Evolutionary conservation across 2,888 invertebrate genomes (phyloP).

Genomic region (Eustalomyia histrio): DNA sequence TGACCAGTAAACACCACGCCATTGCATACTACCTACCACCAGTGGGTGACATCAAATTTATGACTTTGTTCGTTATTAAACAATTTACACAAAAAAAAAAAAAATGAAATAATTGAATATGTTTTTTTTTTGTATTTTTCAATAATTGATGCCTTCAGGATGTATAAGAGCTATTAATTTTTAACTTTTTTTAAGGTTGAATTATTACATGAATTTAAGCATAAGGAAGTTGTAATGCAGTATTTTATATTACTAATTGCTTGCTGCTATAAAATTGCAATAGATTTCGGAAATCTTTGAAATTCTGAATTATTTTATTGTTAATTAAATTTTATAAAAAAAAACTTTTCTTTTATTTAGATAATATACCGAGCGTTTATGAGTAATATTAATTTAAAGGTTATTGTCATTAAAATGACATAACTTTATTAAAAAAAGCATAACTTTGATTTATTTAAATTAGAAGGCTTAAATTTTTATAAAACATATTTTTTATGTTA

Average conservation of each 20-base stretch:
- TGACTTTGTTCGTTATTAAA: slow-evolving; percentile 55
- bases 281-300: neutral
- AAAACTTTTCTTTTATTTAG: no score
- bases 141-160: slow-evolving; percentile 62
- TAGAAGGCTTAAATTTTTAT: no score
- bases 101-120: slow-evolving; percentile 51
- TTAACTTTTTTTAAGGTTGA: slow-evolving; percentile 30
- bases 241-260: neutral
- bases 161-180: slow-evolving; percentile 53
- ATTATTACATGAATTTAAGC: slow-evolving; percentile 29
- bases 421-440: neutral
- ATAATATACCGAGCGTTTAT: neutral
- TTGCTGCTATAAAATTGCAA: neutral
- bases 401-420: neutral
- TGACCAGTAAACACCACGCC: slow-evolving; percentile 56
- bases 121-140: slow-evolving; percentile 28
- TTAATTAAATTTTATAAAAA: no score
- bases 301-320: no score
- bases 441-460: neutral
- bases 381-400: slow-evolving; percentile 3
- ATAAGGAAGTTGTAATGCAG: neutral
- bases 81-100: slow-evolving; percentile 26
- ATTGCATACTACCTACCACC: slow-evolving; percentile 24
- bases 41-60: slow-evolving; percentile 65
- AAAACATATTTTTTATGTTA: no score